Percentiles rank a stretch among this genome's conserved stretches.
Evolutionary conservation across 2,888 invertebrate species (phyloP).

Genomic region (Cerceris ruficornis): DNA sequence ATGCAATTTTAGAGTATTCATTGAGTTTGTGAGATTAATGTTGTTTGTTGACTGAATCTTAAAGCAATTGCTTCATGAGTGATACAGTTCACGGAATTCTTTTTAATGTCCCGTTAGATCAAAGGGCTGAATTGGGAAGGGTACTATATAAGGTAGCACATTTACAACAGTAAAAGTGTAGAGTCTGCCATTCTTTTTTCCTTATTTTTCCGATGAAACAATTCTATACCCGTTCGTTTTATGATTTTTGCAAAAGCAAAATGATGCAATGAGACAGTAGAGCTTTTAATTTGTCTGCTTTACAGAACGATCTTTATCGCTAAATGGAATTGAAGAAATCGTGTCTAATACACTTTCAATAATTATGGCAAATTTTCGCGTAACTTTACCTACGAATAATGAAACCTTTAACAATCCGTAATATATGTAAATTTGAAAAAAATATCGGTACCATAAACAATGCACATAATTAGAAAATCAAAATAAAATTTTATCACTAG

Average conservation of each 20-base stretch:
- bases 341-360: no score
- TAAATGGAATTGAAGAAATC: constrained; percentile 6
- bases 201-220: constrained; percentile 29
- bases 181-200: constrained; percentile 5
- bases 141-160: constrained; percentile 74
- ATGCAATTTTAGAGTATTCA: no score
- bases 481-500: neutral
- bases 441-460: neutral
- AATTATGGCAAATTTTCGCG: neutral
- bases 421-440: neutral
- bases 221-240: constrained; percentile 13
- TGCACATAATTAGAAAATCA: neutral
- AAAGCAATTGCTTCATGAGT: no score
- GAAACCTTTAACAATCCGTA: neutral
- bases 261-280: constrained; percentile 39
- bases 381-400: neutral
- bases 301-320: constrained; percentile 44
- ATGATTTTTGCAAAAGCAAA: constrained; percentile 31
- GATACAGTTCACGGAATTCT: no score
- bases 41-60: no score
- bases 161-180: constrained; percentile 34
- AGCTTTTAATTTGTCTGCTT: constrained; percentile 57
- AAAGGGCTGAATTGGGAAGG: constrained; percentile 77
- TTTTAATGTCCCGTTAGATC: constrained; percentile 31
- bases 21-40: no score